phyloP scores from a whole-genome alignment of 1,140 invertebrate genomes.

The Musca domestica region DNA sequence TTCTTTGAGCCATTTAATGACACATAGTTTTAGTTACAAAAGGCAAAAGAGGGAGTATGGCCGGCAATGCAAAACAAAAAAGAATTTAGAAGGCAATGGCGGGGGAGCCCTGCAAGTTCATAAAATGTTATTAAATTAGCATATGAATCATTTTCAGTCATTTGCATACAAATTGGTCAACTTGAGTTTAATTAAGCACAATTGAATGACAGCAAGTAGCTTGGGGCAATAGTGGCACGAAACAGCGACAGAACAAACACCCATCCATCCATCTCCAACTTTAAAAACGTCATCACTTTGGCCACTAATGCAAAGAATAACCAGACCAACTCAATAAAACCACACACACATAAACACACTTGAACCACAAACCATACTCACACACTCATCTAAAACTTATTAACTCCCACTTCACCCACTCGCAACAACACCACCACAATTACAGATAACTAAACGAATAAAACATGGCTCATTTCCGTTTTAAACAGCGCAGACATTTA shows the following conservation, averaged over 20 bases:
- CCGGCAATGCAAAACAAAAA: no score
- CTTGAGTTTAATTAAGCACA: constrained; percentile 29
- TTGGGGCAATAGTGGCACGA: neutral
- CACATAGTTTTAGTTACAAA: no score
- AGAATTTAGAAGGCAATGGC: no score
- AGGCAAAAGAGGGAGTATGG: no score
- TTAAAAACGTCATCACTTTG: neutral
- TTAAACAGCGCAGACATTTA: no score
- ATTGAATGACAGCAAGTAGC: constrained; percentile 14
- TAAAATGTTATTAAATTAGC: constrained; percentile 24
- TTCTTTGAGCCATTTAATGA: no score
- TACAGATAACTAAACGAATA: no score
- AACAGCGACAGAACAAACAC: neutral
- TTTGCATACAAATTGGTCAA: constrained; percentile 29
- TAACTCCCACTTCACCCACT: neutral
- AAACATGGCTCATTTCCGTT: no score
- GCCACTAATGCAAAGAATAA: neutral
- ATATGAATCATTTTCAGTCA: constrained; percentile 29
- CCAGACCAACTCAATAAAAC: neutral
- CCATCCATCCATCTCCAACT: neutral
- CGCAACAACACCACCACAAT: neutral
- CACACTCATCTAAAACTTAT: no score
- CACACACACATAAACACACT: no score
- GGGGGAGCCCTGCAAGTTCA: no score
- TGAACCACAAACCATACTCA: no score